Base-by-base conservation (phyloP, 1,140 invertebrate species). In the Papilio aristodemus region DNA sequence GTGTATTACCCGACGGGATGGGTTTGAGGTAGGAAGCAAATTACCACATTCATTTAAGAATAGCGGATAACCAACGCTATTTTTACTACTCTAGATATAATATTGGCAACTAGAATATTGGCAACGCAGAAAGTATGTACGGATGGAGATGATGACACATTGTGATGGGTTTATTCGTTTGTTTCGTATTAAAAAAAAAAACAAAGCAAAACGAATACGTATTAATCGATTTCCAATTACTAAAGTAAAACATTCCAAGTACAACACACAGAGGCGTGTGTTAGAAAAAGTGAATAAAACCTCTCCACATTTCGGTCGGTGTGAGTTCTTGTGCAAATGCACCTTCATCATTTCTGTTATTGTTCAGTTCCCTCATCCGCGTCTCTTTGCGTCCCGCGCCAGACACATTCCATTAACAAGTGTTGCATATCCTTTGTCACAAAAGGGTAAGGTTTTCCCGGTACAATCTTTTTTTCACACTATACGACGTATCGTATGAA, bases 391-490 rank as follows among this genome's bases (percentile, higher is more conserved):
- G 57, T 58, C 13, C 10, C 38, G 14, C 14, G 25, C 59, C 59
- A 62, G 59, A 62, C 59, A 62, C 59, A 62, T 62, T 62, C 59
- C 59, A 62, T 62, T 62, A 62, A 62, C 59, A 62, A 62, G 59
- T 62, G 43, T 50, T 41, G 59, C 36, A 19, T 14, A 36, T 39
- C 59, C 59, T 62, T 62, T 62, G 59, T 62, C n/a, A 62, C 36
- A 62, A 62, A 62, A 39, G 43, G 14, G 43, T 50, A 17, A 50
- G 27, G 32, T 38, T 22, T 62, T 14, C 32, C 27, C 27, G 27
- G n/a, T 17, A 14, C 25, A 14, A 14, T 25, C 57, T 36, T 58
- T 58, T 58, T 54, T 54, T 54, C 19, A 11, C 22, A 54, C n/a
- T n/a, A n/a, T n/a, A 22, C 19, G 27, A 32, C 27, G 27, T 22